Conservation (phyloP, 2,113 vertebrate genomes). For the Chascanopsetta lugubris region DNA sequence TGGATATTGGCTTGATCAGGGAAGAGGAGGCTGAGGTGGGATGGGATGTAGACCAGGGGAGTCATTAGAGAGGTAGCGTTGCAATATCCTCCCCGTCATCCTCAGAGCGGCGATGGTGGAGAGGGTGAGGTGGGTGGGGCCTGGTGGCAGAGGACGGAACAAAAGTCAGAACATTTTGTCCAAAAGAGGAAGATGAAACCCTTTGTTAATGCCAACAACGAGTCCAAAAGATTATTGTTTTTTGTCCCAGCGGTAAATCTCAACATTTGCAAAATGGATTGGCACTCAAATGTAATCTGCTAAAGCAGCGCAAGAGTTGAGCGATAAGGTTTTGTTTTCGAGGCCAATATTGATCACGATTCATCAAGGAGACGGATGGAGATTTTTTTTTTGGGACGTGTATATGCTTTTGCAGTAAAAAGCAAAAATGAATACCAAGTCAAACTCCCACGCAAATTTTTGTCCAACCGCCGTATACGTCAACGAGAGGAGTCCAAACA, state of each 20-base stretch:
- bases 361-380: background rate
- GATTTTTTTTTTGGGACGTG: background rate
- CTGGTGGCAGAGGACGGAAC: background rate
- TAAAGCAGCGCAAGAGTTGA: background rate
- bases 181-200: background rate
- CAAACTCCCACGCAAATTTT: no score
- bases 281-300: background rate
- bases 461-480: background rate
- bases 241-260: background rate
- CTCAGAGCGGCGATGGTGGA: constrained; percentile 16
- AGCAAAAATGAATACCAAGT: no score
- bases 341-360: background rate
- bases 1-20: constrained; percentile 41
- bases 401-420: background rate
- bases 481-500: no score
- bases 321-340: background rate
- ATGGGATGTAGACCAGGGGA: constrained; percentile 47
- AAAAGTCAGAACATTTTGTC: constrained; percentile 11
- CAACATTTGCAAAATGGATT: background rate
- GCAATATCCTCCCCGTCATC: constrained; percentile 30
- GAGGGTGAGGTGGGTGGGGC: no score
- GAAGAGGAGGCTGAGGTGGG: constrained; percentile 26
- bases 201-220: background rate
- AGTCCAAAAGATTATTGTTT: background rate
- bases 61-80: constrained; percentile 1